phyloP scores from a whole-genome alignment of 2,888 invertebrate species.

The Abrostola triplasia region DNA sequence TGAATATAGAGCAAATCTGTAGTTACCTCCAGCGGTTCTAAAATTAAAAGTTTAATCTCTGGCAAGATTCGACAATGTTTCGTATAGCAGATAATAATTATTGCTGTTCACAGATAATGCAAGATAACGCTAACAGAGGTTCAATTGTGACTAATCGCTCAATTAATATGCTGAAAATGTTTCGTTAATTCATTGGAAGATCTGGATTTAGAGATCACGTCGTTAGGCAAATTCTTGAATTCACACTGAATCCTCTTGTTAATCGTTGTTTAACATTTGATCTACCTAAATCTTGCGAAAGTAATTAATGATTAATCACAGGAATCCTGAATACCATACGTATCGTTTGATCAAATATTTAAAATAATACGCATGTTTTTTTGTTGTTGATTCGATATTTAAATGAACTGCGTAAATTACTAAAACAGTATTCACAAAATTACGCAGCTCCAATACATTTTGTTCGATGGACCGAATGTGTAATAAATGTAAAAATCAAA shows the following conservation, averaged over 20 bases:
- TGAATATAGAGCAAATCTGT: slow-evolving; percentile 47
- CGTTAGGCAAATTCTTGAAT: not conserved
- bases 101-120: slow-evolving; percentile 21
- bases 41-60: slow-evolving; percentile 65
- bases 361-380: slow-evolving; percentile 19
- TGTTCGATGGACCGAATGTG: slow-evolving; percentile 43
- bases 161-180: not conserved
- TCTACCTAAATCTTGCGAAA: slow-evolving; percentile 26
- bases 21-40: slow-evolving; percentile 42
- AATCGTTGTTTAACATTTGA: not conserved
- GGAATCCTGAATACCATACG: slow-evolving; percentile 9
- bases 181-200: slow-evolving; percentile 1
- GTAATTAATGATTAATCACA: slow-evolving; percentile 8
- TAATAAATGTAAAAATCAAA: slow-evolving; percentile 43
- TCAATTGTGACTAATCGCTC: not conserved
- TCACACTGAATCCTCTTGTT: not conserved
- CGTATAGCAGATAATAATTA: slow-evolving; percentile 16
- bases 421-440: slow-evolving; percentile 46
- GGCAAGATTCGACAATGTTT: slow-evolving; percentile 72
- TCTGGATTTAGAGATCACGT: slow-evolving; percentile 2
- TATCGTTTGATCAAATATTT: slow-evolving; percentile 21
- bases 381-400: slow-evolving; percentile 37
- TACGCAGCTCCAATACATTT: slow-evolving; percentile 45
- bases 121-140: slow-evolving; percentile 1
- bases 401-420: slow-evolving; percentile 51